A percentile compares a stretch with the other conserved stretches of the same genome.
These are phyloP conservation scores for Odontomyia ornata DNA, from an alignment of 2,888 invertebrate genomes.

Conservation along the genomic window DNA sequence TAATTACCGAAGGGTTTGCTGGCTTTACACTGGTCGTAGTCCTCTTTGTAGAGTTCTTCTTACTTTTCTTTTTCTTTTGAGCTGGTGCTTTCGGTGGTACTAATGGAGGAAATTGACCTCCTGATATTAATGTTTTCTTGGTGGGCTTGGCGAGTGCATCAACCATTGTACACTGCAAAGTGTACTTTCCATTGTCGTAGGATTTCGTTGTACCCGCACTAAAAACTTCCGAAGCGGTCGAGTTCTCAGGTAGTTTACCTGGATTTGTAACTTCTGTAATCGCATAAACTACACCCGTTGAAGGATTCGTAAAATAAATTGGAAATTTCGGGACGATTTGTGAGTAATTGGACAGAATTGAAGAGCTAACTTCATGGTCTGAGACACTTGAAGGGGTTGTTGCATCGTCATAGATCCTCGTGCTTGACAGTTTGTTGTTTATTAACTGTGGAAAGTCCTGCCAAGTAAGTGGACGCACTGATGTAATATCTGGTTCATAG, in stretches of 20 bases:
- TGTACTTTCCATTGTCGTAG: conserved; percentile 8
- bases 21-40: not conserved
- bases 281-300: conserved; percentile 60
- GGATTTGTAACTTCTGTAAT: conserved; percentile 56
- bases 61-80: conserved; percentile 10
- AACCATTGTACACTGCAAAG: conserved; percentile 34
- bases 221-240: conserved; percentile 18
- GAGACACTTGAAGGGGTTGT: not conserved
- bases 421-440: conserved; percentile 18
- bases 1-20: not conserved
- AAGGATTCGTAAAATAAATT: conserved; percentile 61
- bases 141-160: not conserved
- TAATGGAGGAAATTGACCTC: too few species aligned
- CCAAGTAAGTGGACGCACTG: conserved; percentile 7
- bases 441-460: conserved; percentile 33
- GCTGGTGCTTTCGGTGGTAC: not conserved
- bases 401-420: not conserved
- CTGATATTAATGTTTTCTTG: not conserved
- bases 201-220: conserved; percentile 17
- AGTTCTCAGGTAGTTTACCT: not conserved
- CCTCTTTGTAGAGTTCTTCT: not conserved
- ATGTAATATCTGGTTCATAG: not conserved
- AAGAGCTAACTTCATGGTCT: not conserved
- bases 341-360: conserved; percentile 18
- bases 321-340: conserved; percentile 53